phyloP scores from a whole-genome alignment of 92 coral and sea anemone species.

The Siderastrea siderea region DNA sequence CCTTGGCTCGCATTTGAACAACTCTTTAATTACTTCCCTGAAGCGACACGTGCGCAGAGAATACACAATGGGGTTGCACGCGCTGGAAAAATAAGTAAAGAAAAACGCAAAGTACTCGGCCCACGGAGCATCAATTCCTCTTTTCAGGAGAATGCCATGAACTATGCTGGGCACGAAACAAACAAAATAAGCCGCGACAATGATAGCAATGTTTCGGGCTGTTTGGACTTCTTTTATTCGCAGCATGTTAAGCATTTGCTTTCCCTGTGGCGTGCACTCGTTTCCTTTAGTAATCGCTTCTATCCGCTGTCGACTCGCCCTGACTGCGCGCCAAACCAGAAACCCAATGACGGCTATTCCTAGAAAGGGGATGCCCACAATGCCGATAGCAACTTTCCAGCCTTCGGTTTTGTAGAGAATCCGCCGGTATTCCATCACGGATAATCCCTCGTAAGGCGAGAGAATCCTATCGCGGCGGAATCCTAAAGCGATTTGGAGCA shows the following conservation, averaged over 20 bases:
- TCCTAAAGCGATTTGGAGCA: neutral
- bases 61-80: constrained; percentile 54
- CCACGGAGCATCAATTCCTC: neutral
- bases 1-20: constrained; percentile 1
- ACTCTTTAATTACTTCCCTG: constrained; percentile 15
- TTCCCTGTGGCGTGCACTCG: neutral
- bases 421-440: constrained; percentile 21
- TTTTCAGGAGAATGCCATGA: neutral
- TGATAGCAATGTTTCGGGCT: neutral
- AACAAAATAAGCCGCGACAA: constrained; percentile 21
- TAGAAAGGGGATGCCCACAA: constrained; percentile 1
- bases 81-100: constrained; percentile 27
- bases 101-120: constrained; percentile 14
- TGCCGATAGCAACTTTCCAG: neutral
- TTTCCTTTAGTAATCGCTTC: neutral
- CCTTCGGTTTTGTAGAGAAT: constrained; percentile 34
- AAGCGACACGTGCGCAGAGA: constrained; percentile 37
- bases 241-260: neutral
- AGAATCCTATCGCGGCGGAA: neutral
- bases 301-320: constrained; percentile 4
- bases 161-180: constrained; percentile 13
- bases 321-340: constrained; percentile 8
- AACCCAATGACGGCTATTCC: constrained; percentile 4
- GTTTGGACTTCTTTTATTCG: constrained; percentile 11
- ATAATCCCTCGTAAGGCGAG: constrained; percentile 7